Evolutionary conservation across 2,113 vertebrate genomes (phyloP), one percentile per base, ranked within the genome.

Genomic region (Oncorhynchus masou): DNA sequence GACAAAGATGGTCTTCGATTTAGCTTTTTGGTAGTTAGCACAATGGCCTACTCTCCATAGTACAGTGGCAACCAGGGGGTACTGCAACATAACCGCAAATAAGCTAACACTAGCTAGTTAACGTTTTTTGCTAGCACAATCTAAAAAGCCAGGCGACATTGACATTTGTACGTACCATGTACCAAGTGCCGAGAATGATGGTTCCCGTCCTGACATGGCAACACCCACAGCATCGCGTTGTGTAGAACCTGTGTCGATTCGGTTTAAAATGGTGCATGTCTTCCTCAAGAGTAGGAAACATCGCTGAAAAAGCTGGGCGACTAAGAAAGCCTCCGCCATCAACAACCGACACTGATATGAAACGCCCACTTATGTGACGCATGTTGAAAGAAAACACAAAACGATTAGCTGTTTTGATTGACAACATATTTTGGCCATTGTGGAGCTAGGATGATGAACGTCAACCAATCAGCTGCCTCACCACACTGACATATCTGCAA

Each of bases 191-290:
- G 81, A 99, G 90, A 86, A 99, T 96, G 78, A 99, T 97, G 8
- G 96, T 97, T 67, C 97, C 97, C 31, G 96, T 98, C 81, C 97
- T 92, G 85, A 99, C 97, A 81, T 99, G 96, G 88, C 97, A 99
- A 78, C 96, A 99, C 70, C 96, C 96, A 13, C 97, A 99, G 73
- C 97, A 99, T 54, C 95, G 90, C 0, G 95, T 97, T 59, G 95
- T 96, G 85, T 97, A 96, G 68, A 97, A 88, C 68, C 95, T 93
- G 74, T 94, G 89, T 75, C 96, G 95, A 86, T 88, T 93, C 1
- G 95, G 92, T 75, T 98, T 98, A 80, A 98, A 95, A 78, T 91
- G 84, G 82, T 95, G 94, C 96, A 99, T 93, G 85, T 89, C 88
- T 86, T 87, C 88, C 70, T 89, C 87, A 3, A 87, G 82, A 27